A percentile compares a stretch with the other conserved stretches of the same genome.
Conservation (phyloP, 2,113 vertebrate species). For the Telmatochromis sp. region DNA sequence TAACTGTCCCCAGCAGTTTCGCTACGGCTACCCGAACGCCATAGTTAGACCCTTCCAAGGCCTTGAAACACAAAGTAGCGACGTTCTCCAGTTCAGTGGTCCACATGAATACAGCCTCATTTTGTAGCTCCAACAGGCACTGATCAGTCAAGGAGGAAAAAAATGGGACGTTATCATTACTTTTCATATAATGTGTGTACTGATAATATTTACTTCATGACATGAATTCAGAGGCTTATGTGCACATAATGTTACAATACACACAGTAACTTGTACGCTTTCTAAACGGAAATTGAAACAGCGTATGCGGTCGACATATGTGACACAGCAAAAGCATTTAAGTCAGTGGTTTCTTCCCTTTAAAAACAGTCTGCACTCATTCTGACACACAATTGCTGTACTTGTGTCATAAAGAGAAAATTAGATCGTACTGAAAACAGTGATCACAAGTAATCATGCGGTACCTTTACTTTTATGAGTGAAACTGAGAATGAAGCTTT, state of each 20-base stretch:
- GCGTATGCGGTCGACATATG: neutral
- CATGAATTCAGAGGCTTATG: neutral
- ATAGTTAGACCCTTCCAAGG: constrained; percentile 95
- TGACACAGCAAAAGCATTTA: neutral
- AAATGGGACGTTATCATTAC: neutral
- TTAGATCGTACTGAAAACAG: neutral
- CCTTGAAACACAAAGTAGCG: constrained; percentile 93
- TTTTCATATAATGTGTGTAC: neutral
- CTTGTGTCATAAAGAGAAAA: neutral
- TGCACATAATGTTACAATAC: neutral
- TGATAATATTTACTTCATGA: neutral
- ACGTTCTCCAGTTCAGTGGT: constrained; percentile 95
- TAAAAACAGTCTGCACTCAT: neutral
- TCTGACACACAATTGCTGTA: neutral
- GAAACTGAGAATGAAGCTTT: neutral
- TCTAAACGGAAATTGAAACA: neutral
- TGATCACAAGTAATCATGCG: neutral
- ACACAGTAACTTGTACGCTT: neutral
- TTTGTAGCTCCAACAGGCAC: constrained; percentile 95
- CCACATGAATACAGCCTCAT: constrained; percentile 99
- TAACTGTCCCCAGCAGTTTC: constrained; percentile 90
- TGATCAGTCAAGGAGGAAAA: constrained; percentile 32
- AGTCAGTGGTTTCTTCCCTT: neutral
- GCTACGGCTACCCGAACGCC: constrained; percentile 94
- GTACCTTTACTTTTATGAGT: neutral